Evolutionary conservation across 1,140 invertebrate genomes (phyloP).

Genomic region (Dreissena rostriformis): DNA sequence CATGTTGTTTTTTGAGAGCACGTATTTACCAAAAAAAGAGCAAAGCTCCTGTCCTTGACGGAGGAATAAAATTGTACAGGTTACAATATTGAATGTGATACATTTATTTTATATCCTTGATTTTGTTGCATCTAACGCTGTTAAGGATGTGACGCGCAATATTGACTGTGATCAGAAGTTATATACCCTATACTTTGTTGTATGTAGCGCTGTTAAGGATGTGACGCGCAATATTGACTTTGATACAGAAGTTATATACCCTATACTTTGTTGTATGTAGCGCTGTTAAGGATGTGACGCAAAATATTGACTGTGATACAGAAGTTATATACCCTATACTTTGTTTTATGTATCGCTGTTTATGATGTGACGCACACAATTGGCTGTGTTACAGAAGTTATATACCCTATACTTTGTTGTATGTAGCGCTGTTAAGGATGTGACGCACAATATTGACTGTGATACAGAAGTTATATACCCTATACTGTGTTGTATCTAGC

Average conservation of each 20-base stretch:
- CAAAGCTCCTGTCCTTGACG: too few relatives aligned
- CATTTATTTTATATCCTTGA: not conserved
- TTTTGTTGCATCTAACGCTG: slow-evolving; percentile 79
- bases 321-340: not conserved
- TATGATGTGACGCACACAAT: slow-evolving; percentile 82
- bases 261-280: slow-evolving; percentile 72
- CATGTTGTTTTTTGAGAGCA: too few relatives aligned
- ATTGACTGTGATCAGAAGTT: too few relatives aligned
- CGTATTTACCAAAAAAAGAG: too few relatives aligned
- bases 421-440: slow-evolving; percentile 83
- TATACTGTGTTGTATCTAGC: slow-evolving; percentile 72
- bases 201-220: slow-evolving; percentile 83
- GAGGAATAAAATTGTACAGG: too few relatives aligned
- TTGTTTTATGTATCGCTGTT: slow-evolving; percentile 81
- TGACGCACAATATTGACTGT: too few relatives aligned
- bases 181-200: not conserved
- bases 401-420: not conserved
- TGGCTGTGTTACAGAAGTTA: too few relatives aligned
- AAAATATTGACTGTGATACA: too few relatives aligned
- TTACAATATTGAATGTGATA: too few relatives aligned
- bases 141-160: slow-evolving; percentile 81
- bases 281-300: slow-evolving; percentile 82
- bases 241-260: too few relatives aligned
- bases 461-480: too few relatives aligned
- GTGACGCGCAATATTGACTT: too few relatives aligned